A percentile compares a stretch with the other conserved stretches of the same genome.
Conservation (phyloP, 2,797 vertebrate species). For the Siniperca obscura region DNA sequence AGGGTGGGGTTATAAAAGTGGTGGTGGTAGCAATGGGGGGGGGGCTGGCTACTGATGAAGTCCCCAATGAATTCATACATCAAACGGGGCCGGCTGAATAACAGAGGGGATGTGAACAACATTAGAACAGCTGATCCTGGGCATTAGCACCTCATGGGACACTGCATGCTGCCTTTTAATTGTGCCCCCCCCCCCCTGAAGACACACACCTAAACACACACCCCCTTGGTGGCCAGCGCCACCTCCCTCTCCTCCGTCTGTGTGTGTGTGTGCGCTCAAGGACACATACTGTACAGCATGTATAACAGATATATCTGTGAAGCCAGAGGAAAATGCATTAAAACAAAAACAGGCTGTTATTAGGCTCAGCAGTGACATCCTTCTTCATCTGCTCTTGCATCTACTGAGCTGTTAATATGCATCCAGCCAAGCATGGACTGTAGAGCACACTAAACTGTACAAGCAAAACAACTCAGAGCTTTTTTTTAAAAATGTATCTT, state of each 20-base stretch:
- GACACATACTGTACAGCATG: constrained; percentile 53
- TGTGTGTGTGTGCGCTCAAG: constrained; percentile 52
- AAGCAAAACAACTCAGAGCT: constrained; percentile 46
- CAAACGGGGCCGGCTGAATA: constrained; percentile 80
- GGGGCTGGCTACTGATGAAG: constrained; percentile 69
- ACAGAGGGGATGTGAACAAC: constrained; percentile 87
- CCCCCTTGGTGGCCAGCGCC: constrained; percentile 37
- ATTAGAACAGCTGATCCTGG: constrained; percentile 89
- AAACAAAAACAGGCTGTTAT: constrained; percentile 38
- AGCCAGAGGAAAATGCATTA: constrained; percentile 17
- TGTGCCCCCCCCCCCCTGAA: constrained; percentile 57
- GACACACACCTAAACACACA: constrained; percentile 52
- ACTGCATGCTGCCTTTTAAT: constrained; percentile 79
- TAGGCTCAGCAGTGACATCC: constrained; percentile 38
- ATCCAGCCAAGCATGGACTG: constrained; percentile 34
- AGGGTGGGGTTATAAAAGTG: constrained; percentile 71
- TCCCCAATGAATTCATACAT: constrained; percentile 78
- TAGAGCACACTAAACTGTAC: constrained; percentile 50
- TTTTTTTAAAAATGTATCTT: constrained; percentile 40
- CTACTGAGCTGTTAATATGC: constrained; percentile 55
- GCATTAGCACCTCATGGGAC: constrained; percentile 77
- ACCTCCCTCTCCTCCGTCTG: constrained; percentile 10
- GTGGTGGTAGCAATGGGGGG: constrained; percentile 54
- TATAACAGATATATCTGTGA: constrained; percentile 33
- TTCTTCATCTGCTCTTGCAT: constrained; percentile 36